These are phyloP conservation scores for Pheosia tremula DNA, from an alignment of 2,888 invertebrate genomes.

Conservation along the genomic window DNA sequence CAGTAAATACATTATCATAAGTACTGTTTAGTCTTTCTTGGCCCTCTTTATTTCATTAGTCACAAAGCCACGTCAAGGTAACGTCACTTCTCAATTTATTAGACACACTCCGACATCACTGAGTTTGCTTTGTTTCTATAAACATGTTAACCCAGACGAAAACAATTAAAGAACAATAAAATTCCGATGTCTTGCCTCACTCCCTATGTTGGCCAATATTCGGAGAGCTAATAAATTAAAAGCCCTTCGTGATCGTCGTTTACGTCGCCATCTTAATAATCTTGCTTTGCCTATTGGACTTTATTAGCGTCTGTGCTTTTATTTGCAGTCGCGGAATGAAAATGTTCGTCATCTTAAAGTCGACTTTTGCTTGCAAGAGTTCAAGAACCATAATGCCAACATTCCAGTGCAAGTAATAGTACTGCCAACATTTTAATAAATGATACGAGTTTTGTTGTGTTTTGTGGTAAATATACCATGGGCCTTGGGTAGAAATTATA, in stretches of 20 bases:
- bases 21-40: not conserved
- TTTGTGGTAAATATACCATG: no score
- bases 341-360: no score
- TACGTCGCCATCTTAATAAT: not conserved
- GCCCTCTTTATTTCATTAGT: not conserved
- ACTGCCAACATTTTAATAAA: no score
- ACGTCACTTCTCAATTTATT: not conserved
- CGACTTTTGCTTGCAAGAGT: no score
- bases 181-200: constrained; percentile 16
- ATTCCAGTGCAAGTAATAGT: no score
- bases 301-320: no score
- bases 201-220: not conserved
- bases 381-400: no score
- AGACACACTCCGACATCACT: not conserved
- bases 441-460: no score
- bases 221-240: not conserved
- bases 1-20: not conserved
- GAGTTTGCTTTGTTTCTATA: not conserved
- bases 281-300: no score
- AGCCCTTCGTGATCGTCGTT: constrained; percentile 15
- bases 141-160: constrained; percentile 15
- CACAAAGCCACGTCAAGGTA: not conserved
- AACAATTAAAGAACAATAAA: constrained; percentile 34
- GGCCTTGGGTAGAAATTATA: no score
- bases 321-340: no score